Evolutionary conservation across 2,113 vertebrate species (phyloP), one percentile per base, ranked within the genome.

Genomic region (Melanerpes formicivorus): DNA sequence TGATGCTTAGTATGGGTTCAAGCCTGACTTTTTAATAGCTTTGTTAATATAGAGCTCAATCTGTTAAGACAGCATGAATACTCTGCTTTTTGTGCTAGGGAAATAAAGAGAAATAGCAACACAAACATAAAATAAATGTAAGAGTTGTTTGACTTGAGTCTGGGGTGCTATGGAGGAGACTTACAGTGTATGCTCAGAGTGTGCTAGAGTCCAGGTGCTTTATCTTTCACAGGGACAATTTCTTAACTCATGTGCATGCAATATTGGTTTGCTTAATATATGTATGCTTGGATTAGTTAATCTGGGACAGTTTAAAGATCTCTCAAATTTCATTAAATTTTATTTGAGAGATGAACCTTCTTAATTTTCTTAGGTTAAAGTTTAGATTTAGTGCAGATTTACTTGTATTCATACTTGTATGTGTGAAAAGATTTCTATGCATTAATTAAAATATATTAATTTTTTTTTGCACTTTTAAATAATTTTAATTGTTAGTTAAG

Each of bases 151-250:
- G 37, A 32, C 42, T 72, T 74, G 34, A 21, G 12, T n/a, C 32
- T 48, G 44, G n/a, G 23, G 6, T 14, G 6, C 42, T n/a, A 9
- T 8, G 25, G 42, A 59, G 21, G 56, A 52, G 46, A 50, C 11
- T 23, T 19, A 14, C 9, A 52, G 26, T 3, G 6, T 59, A 32
- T 60, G 18, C 63, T 77, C 3, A 5, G 58, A 7, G 17, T 6
- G 14, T 40, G 42, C 42, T 88, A 29, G 16, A 69, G 16, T 55
- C 42, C 30, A 48, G 4, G 7, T 42, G 18, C 52, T 87, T 21
- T 13, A 0, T 30, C 21, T 56, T 7, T 71, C 1, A 1, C 25
- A 50, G 37, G 48, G 17, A 16, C 2, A 8, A 12, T 5, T 59
- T 62, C 13, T 46, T 58, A 32, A 26, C 25, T 34, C 11, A 50